These are phyloP conservation scores for Cariama cristata DNA, from an alignment of 2,113 vertebrate genomes.

Conservation along the genomic window DNA sequence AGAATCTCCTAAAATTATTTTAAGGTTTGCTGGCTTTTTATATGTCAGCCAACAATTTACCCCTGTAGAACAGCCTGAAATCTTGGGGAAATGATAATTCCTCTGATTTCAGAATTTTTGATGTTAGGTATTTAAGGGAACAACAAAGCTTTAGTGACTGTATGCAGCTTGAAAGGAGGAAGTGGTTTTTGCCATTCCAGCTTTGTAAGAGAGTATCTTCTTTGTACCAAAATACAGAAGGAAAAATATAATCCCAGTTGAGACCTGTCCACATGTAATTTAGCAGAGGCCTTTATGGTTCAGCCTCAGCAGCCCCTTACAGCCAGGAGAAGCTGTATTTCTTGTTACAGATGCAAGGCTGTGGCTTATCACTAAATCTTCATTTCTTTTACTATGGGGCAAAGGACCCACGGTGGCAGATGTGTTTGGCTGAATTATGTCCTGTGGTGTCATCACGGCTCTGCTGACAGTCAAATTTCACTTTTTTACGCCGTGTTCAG, in stretches of 20 bases:
- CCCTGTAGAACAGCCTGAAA: background rate
- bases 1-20: background rate
- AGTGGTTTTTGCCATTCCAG: background rate
- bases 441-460: background rate
- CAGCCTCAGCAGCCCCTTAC: background rate
- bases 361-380: background rate
- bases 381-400: background rate
- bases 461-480: background rate
- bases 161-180: background rate
- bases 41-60: background rate
- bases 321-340: slow-evolving; percentile 33
- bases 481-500: background rate
- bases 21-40: slow-evolving; percentile 6
- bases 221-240: background rate
- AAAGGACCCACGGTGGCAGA: background rate
- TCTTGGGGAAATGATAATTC: background rate
- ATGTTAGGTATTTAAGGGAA: slow-evolving; percentile 28
- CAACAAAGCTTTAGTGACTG: slow-evolving; percentile 27
- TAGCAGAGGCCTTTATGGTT: background rate
- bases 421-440: background rate
- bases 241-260: background rate
- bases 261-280: background rate
- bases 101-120: slow-evolving; percentile 19
- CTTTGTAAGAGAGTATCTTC: background rate
- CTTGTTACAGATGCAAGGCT: background rate